Evolutionary conservation across 1,140 invertebrate genomes (phyloP).

Genomic region (Drosophila virilis): DNA sequence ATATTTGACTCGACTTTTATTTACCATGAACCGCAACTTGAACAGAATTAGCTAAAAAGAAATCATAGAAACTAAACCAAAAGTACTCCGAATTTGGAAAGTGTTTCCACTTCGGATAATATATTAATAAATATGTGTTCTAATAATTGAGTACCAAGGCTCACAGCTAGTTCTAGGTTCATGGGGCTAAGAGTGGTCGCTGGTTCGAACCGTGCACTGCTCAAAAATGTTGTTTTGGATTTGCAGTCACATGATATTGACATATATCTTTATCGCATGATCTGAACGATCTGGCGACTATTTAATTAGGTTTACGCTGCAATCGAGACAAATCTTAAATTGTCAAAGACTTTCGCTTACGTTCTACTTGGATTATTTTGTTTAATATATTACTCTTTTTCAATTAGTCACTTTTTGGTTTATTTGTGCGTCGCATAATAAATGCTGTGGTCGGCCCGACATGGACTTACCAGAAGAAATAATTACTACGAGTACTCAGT

Average conservation of each 20-base stretch:
- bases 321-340: constrained; percentile 67
- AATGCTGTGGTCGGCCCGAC: constrained; percentile 70
- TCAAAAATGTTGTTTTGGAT: neutral
- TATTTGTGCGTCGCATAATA: constrained; percentile 83
- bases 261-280: constrained; percentile 12
- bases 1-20: too few relatives aligned
- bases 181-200: neutral
- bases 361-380: constrained; percentile 55
- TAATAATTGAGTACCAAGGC: too few relatives aligned
- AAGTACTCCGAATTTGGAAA: too few relatives aligned
- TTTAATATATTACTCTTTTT: constrained; percentile 23
- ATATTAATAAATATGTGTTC: too few relatives aligned
- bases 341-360: constrained; percentile 73
- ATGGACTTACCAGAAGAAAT: constrained; percentile 21
- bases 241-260: neutral
- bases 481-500: constrained; percentile 28
- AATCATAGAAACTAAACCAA: too few relatives aligned
- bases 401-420: constrained; percentile 31
- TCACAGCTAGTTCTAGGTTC: too few relatives aligned
- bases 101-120: too few relatives aligned
- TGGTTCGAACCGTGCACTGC: neutral
- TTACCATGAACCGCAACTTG: too few relatives aligned
- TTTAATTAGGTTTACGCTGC: constrained; percentile 56
- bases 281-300: constrained; percentile 37
- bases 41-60: too few relatives aligned